Evolutionary conservation across 1,140 invertebrate genomes (phyloP).

Genomic region (Neoseiulus cucumeris): DNA sequence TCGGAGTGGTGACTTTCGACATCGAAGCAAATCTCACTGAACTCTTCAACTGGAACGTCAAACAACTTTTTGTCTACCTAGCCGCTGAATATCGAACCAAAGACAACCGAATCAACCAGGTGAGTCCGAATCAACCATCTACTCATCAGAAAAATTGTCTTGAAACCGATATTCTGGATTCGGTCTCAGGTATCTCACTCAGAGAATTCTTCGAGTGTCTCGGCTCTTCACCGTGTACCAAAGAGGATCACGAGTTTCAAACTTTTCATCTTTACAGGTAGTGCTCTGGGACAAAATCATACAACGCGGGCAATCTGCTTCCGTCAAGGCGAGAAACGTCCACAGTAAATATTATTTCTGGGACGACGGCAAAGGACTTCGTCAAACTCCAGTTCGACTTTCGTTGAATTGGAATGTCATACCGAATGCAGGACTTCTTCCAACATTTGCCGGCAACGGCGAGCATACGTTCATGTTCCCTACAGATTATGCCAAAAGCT

Average conservation of each 20-base stretch:
- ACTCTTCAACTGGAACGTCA: slow-evolving; percentile 99
- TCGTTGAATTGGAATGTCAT: slow-evolving; percentile 95
- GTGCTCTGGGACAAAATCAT: slow-evolving; percentile 99
- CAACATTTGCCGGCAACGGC: slow-evolving; percentile 57
- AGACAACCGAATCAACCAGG: slow-evolving; percentile 54
- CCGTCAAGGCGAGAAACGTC: slow-evolving; percentile 75
- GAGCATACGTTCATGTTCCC: slow-evolving; percentile 74
- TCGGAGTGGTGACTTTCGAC: slow-evolving; percentile 86
- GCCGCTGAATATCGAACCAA: slow-evolving; percentile 85
- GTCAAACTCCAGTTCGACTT: slow-evolving; percentile 72
- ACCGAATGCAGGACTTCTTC: slow-evolving; percentile 85
- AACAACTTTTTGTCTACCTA: slow-evolving; percentile 87
- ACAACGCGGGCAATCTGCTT: slow-evolving; percentile 68
- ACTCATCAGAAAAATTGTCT: not conserved
- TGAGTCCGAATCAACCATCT: slow-evolving; percentile 20
- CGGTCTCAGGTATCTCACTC: too few relatives aligned
- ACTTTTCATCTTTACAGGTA: slow-evolving; percentile 39
- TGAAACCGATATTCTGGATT: not conserved
- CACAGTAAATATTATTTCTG: slow-evolving; percentile 99
- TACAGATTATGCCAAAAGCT: slow-evolving; percentile 47
- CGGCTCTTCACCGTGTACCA: not conserved
- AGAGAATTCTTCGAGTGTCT: not conserved
- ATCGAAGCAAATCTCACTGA: slow-evolving; percentile 65
- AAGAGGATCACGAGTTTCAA: not conserved
- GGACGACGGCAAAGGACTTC: slow-evolving; percentile 94